A percentile compares a stretch with the other conserved stretches of the same genome.
Evolutionary conservation across 1,140 invertebrate genomes (phyloP).

Genomic region (Steinernema khuongi): DNA sequence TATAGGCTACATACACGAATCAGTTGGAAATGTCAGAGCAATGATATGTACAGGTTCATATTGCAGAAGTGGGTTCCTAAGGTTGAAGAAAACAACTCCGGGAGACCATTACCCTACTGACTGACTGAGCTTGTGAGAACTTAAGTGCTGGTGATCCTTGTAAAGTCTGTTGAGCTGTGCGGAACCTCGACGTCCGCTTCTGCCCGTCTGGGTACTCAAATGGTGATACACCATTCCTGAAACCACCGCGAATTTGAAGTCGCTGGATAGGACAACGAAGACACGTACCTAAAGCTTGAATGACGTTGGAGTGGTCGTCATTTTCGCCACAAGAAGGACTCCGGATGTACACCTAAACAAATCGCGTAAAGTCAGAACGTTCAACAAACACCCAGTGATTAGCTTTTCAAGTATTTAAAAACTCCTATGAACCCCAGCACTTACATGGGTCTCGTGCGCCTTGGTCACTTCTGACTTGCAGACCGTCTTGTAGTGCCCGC

Average conservation of each 20-base stretch:
- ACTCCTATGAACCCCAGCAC: not conserved
- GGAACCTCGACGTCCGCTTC: not conserved
- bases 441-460: not conserved
- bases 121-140: conserved; percentile 11
- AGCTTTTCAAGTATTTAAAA: too few species aligned
- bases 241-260: not conserved
- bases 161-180: conserved; percentile 3
- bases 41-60: not conserved
- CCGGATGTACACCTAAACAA: not conserved
- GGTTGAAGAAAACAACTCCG: not conserved
- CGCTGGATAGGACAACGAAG: not conserved
- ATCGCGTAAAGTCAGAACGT: not conserved
- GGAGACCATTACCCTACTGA: not conserved
- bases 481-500: not conserved
- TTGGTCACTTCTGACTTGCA: conserved; percentile 6
- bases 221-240: conserved; percentile 13
- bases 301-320: not conserved
- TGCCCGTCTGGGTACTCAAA: not conserved
- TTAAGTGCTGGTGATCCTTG: not conserved
- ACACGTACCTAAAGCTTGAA: not conserved
- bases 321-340: not conserved
- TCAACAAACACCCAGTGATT: too few species aligned
- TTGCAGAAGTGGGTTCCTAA: not conserved
- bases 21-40: not conserved
- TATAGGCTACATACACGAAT: not conserved